A percentile compares a stretch with the other conserved stretches of the same genome.
These are phyloP conservation scores for Melipona quadrifasciata DNA, from an alignment of 1,140 invertebrate species.

Conservation along the genomic window DNA sequence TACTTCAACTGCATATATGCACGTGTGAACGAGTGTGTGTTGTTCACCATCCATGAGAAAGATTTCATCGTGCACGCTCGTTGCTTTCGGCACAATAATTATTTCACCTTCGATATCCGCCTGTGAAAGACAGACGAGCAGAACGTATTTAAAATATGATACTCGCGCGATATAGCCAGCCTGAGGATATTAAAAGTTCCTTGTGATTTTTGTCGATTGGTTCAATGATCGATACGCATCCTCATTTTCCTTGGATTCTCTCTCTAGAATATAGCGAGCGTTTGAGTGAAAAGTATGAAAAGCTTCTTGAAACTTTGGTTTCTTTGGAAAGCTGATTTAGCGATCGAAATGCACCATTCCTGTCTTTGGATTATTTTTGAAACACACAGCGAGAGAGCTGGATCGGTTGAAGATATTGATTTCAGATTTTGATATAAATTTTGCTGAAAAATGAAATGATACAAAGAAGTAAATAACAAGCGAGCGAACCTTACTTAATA, in stretches of 20 bases:
- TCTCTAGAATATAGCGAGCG: background rate
- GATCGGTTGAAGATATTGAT: background rate
- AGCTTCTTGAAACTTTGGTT: background rate
- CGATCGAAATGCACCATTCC: no score
- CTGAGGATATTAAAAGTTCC: background rate
- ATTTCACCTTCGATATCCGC: slow-evolving; percentile 27
- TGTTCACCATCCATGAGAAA: slow-evolving; percentile 17
- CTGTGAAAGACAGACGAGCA: slow-evolving; percentile 2
- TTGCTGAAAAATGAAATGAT: background rate
- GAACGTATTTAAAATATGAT: background rate
- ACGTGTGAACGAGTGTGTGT: background rate
- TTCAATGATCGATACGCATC: background rate
- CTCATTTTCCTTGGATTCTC: background rate
- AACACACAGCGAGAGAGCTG: background rate
- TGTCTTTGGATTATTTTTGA: background rate
- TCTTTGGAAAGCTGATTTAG: background rate
- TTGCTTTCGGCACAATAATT: slow-evolving; percentile 42
- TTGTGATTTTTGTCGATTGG: background rate
- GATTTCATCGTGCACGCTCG: slow-evolving; percentile 42
- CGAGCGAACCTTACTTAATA: background rate
- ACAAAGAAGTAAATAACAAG: background rate
- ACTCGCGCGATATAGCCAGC: no score
- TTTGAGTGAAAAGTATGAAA: background rate
- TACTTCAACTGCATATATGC: background rate
- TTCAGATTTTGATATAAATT: background rate